A percentile compares a stretch with the other conserved stretches of the same genome.
Conservation (phyloP, 2,888 invertebrate genomes). For the Allolobophora icterica region DNA sequence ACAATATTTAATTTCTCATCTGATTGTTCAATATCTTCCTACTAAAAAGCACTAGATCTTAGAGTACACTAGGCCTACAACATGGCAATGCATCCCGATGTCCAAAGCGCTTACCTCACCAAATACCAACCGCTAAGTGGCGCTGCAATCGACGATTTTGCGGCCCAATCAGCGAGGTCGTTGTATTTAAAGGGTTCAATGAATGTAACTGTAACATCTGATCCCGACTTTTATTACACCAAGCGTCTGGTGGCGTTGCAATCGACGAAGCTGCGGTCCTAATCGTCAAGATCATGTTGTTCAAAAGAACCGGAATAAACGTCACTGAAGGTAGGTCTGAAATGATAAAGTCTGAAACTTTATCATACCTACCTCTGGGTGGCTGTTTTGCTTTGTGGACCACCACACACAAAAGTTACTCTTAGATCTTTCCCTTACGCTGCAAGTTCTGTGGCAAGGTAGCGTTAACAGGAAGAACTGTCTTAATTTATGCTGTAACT, state of each 20-base stretch:
- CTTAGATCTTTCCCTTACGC: not conserved
- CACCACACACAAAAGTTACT: not conserved
- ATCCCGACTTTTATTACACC: too few species aligned
- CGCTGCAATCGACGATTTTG: not conserved
- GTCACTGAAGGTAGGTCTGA: too few species aligned
- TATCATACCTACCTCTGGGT: too few species aligned
- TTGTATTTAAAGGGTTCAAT: not conserved
- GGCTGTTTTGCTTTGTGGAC: too few species aligned
- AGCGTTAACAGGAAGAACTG: not conserved
- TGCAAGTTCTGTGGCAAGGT: not conserved
- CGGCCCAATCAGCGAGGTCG: not conserved
- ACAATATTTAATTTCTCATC: slow-evolving; percentile 2
- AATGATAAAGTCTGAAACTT: too few species aligned
- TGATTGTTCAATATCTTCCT: not conserved
- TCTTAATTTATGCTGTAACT: not conserved
- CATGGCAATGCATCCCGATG: not conserved
- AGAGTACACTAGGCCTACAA: not conserved
- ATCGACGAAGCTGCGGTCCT: too few species aligned
- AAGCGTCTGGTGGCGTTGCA: too few species aligned
- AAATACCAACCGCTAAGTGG: not conserved
- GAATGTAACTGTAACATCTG: not conserved
- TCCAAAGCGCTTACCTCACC: not conserved
- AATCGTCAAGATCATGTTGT: too few species aligned
- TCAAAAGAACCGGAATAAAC: too few species aligned
- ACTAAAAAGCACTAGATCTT: not conserved